phyloP scores from a whole-genome alignment of 2,888 invertebrate genomes.

The Chironomus tentans region DNA sequence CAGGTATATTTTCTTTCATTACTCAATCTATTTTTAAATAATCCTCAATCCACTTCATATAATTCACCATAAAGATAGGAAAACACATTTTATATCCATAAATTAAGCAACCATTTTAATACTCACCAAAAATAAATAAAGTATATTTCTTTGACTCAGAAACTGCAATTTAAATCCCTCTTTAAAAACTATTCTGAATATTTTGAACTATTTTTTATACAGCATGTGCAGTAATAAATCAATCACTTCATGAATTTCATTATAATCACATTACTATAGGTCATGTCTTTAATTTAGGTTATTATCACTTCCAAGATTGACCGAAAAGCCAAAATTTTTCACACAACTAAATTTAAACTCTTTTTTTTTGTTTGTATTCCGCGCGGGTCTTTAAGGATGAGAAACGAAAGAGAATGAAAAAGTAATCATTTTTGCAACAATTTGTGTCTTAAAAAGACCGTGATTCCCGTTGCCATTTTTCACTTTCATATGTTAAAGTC shows the following conservation, averaged over 20 bases:
- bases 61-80: too few species aligned
- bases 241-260: background rate
- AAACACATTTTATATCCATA: too few species aligned
- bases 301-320: background rate
- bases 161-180: too few species aligned
- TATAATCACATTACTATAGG: background rate
- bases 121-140: too few species aligned
- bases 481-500: conserved; percentile 18
- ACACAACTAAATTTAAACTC: too few species aligned
- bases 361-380: background rate
- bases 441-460: background rate
- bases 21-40: too few species aligned
- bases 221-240: background rate
- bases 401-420: background rate
- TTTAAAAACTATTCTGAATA: too few species aligned
- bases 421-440: background rate
- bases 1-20: too few species aligned
- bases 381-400: too few species aligned
- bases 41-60: too few species aligned
- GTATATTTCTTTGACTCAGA: too few species aligned
- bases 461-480: conserved; percentile 17
- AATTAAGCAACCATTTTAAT: too few species aligned
- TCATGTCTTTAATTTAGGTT: background rate
- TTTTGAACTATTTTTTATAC: background rate
- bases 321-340: background rate